Evolutionary conservation across 2,797 vertebrate genomes (phyloP).

Genomic region (Thripadectes ignobilis): DNA sequence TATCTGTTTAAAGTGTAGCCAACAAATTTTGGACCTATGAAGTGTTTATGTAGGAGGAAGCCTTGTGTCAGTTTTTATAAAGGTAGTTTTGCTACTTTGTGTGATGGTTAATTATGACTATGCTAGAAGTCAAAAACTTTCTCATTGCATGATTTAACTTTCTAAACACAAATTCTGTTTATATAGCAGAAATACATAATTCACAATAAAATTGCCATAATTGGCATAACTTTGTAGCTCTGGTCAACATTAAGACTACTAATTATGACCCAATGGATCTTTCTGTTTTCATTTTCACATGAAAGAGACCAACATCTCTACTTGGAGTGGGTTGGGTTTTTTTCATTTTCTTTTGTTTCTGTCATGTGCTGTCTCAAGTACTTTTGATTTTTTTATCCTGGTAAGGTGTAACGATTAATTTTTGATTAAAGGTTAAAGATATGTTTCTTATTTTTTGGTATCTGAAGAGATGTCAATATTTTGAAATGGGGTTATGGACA

Average conservation of each 20-base stretch:
- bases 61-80: background rate
- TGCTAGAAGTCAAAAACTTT: conserved; percentile 1
- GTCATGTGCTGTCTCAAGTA: background rate
- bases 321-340: background rate
- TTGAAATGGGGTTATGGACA: background rate
- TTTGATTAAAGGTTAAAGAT: background rate
- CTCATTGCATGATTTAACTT: background rate
- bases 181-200: background rate
- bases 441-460: background rate
- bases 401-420: background rate
- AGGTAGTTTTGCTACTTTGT: background rate
- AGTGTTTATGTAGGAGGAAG: background rate
- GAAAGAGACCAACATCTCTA: background rate
- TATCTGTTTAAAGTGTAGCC: background rate
- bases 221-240: background rate
- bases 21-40: background rate
- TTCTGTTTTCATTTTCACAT: background rate
- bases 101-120: background rate
- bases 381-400: background rate
- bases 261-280: background rate
- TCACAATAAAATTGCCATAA: background rate
- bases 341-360: background rate
- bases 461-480: background rate
- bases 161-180: conserved; percentile 32
- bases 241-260: background rate